phyloP scores from a whole-genome alignment of 2,797 vertebrate genomes.

The Echiichthys vipera region DNA sequence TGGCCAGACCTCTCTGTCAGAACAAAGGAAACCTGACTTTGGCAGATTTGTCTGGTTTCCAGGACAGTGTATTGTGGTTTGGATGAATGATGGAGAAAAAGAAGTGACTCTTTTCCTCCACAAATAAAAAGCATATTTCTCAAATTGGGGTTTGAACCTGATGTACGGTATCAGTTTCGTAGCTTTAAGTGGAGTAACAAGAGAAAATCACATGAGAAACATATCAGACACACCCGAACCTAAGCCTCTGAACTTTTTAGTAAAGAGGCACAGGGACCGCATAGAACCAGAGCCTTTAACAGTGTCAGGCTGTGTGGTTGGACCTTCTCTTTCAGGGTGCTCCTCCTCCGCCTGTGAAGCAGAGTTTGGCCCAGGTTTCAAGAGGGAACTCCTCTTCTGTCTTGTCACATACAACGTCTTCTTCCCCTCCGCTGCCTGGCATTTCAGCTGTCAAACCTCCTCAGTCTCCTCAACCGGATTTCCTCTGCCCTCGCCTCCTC shows the following conservation, averaged over 20 bases:
- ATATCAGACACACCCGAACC: neutral
- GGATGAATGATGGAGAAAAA: too few relatives aligned
- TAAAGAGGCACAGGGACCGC: neutral
- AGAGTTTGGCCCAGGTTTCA: neutral
- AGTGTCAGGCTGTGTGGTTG: neutral
- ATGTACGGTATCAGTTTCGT: neutral
- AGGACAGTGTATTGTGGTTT: too few relatives aligned
- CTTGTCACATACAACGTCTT: neutral
- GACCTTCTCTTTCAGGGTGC: neutral
- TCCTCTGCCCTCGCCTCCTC: conserved; percentile 68
- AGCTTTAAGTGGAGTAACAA: neutral
- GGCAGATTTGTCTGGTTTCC: too few relatives aligned
- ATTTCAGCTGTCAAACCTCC: conserved; percentile 76
- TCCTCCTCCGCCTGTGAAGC: conserved; percentile 7
- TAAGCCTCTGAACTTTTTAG: neutral
- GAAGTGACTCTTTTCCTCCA: too few relatives aligned
- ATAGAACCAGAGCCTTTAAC: neutral
- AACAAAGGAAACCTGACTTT: too few relatives aligned
- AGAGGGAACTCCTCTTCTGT: neutral
- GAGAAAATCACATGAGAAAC: neutral
- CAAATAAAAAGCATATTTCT: too few relatives aligned
- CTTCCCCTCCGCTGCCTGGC: too few relatives aligned
- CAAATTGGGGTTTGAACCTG: too few relatives aligned
- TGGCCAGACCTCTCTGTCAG: too few relatives aligned
- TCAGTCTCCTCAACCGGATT: conserved; percentile 73